Evolutionary conservation across 1,140 invertebrate genomes (phyloP), one percentile per base, ranked within the genome.

Genomic region (Temnothorax longispinosus): DNA sequence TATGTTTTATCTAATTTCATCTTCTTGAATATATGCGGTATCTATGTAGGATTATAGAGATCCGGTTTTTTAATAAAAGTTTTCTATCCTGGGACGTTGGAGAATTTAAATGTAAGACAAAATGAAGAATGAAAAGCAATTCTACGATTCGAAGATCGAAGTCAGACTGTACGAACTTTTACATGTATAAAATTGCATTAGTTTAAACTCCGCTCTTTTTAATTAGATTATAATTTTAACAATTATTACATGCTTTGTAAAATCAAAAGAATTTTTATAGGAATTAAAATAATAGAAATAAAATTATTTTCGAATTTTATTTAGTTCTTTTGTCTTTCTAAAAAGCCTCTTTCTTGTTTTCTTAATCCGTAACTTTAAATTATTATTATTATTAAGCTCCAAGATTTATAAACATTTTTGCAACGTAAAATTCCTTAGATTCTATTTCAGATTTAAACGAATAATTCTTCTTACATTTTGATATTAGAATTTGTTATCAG

Each of bases 21-120:
- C 8, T 21, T 7, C 5, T 44, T 54, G 21, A 27, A 27, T 27
- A 27, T 27, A 54, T 69, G 50, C 5, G 13, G 18, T 21, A 41
- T 2, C 38, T 41, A 18, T 35, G 0, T 18, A 32, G 15, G 3
- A 2, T 60, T 8, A 8, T 47, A 52, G 35, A 72, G 41, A 32
- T 65, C 32, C 3, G 32, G 6, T 41, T 71, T 21, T 54, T 18
- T 71, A 27, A 41, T 54, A 2, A 52, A 52, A 80, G 21, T 80
- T 52, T 32, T 71, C 35, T 47, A 18, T 3, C 7, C 10, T 54
- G 3, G 2, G 1, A 27, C 35, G 44, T 54, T 2, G 5, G 54
- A 52, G 4, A 81, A 81, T 41, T 52, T 52, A 38, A 38, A 71
- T 54, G 32, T 80, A 69, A 54, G 35, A 32, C n/a, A 52, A 80